Conservation (phyloP, 23 tunicate genomes). For the Halocynthia aurantium region DNA sequence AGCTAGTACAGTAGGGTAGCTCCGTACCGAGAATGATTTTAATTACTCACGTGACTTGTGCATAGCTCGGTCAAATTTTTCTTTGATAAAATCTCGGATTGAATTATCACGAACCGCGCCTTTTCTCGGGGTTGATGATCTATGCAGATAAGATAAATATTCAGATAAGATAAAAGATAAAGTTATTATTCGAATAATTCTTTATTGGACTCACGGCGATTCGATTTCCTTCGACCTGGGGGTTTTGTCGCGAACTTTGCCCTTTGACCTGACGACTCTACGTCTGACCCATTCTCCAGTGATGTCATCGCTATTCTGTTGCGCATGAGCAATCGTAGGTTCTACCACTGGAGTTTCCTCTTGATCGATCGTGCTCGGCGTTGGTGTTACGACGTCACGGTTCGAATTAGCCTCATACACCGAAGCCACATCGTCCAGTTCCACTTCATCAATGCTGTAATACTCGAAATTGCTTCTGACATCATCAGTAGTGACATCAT, state of each 20-base stretch:
- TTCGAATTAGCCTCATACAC: conserved; percentile 5
- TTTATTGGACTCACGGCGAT: no score
- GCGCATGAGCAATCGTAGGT: neutral
- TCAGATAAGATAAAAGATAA: no score
- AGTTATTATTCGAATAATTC: no score
- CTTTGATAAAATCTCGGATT: neutral
- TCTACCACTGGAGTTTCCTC: no score
- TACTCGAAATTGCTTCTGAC: conserved; percentile 39
- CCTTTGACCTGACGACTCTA: conserved; percentile 10
- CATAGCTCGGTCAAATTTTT: neutral
- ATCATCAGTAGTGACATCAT: conserved; percentile 45
- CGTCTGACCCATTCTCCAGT: conserved; percentile 16
- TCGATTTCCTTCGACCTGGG: no score
- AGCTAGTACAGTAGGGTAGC: no score
- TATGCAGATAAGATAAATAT: no score
- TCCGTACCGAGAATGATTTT: neutral
- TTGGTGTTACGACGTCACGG: conserved; percentile 8
- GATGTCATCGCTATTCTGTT: conserved; percentile 21
- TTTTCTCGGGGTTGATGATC: no score
- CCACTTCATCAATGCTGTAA: conserved; percentile 19
- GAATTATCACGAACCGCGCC: neutral
- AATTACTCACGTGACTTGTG: neutral
- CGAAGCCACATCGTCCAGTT: conserved; percentile 18
- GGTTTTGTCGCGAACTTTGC: no score
- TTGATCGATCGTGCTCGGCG: neutral